A percentile compares a stretch with the other conserved stretches of the same genome.
These are phyloP conservation scores for Drosophila pandora DNA, from an alignment of 1,140 invertebrate species.

Conservation along the genomic window DNA sequence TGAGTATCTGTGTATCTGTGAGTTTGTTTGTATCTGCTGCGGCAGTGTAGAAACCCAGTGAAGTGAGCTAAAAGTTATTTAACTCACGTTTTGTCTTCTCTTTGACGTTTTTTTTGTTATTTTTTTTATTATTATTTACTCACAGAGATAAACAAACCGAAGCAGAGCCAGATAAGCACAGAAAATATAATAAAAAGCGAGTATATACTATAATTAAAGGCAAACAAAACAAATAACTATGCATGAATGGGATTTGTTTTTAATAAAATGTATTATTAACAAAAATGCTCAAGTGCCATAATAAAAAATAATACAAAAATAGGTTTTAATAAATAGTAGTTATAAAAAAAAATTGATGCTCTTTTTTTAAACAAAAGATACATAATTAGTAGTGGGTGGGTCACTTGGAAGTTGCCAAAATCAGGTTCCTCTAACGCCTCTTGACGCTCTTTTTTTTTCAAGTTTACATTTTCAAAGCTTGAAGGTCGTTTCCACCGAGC, in stretches of 20 bases:
- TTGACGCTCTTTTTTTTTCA: constrained; percentile 34
- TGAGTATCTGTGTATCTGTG: constrained; percentile 21
- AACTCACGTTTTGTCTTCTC: constrained; percentile 47
- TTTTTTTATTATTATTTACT: constrained; percentile 30
- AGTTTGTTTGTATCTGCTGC: constrained; percentile 25
- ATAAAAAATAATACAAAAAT: too few relatives aligned
- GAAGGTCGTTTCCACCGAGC: constrained; percentile 55
- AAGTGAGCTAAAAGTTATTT: constrained; percentile 55
- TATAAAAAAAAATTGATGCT: background rate
- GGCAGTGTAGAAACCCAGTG: constrained; percentile 12
- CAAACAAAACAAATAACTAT: constrained; percentile 39
- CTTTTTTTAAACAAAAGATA: background rate
- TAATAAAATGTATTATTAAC: background rate
- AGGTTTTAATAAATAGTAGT: too few relatives aligned
- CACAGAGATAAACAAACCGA: constrained; percentile 44
- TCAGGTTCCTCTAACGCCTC: constrained; percentile 41
- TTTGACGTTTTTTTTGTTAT: constrained; percentile 19
- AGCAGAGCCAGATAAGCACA: constrained; percentile 28
- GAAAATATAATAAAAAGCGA: constrained; percentile 18
- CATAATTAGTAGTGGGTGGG: constrained; percentile 2
- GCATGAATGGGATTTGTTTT: constrained; percentile 31
- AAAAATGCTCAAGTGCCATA: background rate
- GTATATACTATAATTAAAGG: constrained; percentile 45
- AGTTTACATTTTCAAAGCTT: constrained; percentile 54
- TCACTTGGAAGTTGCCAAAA: constrained; percentile 15